Conservation (phyloP, 2,797 vertebrate genomes). For the Potorous gilbertii region DNA sequence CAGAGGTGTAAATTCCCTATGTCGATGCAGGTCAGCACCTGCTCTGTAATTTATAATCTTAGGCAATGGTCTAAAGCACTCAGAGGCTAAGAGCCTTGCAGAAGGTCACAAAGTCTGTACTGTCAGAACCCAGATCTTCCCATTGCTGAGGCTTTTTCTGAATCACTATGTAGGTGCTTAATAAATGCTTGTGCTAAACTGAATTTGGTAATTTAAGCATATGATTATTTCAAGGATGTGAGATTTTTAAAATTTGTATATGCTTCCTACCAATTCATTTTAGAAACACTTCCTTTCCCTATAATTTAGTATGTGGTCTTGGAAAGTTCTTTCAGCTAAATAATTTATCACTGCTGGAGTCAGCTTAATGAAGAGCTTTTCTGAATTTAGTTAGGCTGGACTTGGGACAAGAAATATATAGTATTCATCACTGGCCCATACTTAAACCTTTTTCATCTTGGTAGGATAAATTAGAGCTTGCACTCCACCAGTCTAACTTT, state of each 20-base stretch:
- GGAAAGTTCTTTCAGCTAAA: not conserved
- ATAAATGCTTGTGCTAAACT: not conserved
- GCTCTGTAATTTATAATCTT: not conserved
- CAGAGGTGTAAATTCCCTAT: not conserved
- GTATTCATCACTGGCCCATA: not conserved
- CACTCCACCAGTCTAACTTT: not conserved
- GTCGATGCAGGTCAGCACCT: not conserved
- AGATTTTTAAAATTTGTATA: not conserved
- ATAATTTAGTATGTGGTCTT: not conserved
- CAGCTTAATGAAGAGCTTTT: not conserved
- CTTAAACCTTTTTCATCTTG: not conserved
- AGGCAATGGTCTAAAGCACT: not conserved
- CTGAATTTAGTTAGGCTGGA: not conserved
- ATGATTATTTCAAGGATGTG: not conserved
- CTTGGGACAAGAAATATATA: not conserved
- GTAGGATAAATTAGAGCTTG: not conserved
- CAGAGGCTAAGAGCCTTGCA: not conserved
- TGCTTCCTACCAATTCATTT: not conserved
- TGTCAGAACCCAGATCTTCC: not conserved
- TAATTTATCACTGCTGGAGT: not conserved
- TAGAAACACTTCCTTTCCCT: not conserved
- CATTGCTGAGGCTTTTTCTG: not conserved
- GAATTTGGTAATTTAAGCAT: not conserved
- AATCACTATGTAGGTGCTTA: not conserved
- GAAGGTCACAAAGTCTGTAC: not conserved